Conservation (phyloP, 2,888 invertebrate genomes). For the Eupithecia abbreviata region DNA sequence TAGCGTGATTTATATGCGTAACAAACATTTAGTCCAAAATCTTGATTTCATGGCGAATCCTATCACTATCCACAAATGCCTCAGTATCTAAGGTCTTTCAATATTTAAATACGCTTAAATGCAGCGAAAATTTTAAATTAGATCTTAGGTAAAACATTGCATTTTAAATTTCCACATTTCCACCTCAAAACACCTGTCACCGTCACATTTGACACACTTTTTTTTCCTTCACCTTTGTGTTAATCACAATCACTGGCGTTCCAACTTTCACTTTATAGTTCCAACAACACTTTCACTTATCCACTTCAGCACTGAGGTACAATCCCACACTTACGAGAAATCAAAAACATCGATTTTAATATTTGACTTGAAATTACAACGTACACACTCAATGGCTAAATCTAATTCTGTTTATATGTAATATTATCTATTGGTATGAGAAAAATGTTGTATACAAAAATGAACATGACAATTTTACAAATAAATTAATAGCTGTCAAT, state of each 20-base stretch:
- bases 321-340: constrained; percentile 17
- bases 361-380: constrained; percentile 26
- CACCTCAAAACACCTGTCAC: neutral
- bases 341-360: constrained; percentile 26
- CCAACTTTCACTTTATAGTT: constrained; percentile 21
- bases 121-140: constrained; percentile 33
- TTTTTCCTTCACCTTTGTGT: constrained; percentile 21
- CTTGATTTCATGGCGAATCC: constrained; percentile 35
- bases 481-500: constrained; percentile 21
- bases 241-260: constrained; percentile 21
- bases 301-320: constrained; percentile 14
- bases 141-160: constrained; percentile 28
- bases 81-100: constrained; percentile 21
- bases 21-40: constrained; percentile 20
- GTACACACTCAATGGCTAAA: constrained; percentile 23
- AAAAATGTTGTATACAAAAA: constrained; percentile 19
- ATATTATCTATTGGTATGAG: constrained; percentile 22
- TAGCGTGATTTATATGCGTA: constrained; percentile 17
- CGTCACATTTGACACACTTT: constrained; percentile 29
- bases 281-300: constrained; percentile 23
- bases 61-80: constrained; percentile 22
- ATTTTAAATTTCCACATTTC: constrained; percentile 10
- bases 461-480: constrained; percentile 1
- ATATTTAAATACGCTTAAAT: constrained; percentile 34
- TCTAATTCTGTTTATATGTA: constrained; percentile 14